Conservation (phyloP, 1,140 invertebrate genomes). For the Achatina immaculata region DNA sequence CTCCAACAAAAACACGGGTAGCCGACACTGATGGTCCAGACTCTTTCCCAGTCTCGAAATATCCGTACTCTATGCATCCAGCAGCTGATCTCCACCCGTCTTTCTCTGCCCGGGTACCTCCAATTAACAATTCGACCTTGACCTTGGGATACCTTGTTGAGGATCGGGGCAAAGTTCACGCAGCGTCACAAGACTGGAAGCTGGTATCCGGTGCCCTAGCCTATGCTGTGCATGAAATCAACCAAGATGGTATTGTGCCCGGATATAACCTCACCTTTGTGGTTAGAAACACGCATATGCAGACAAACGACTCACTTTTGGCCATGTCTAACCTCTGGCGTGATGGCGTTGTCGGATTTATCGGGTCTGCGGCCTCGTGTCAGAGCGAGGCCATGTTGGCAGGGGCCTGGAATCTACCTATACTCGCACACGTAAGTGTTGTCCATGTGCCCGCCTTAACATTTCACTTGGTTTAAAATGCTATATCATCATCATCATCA, state of each 20-base stretch:
- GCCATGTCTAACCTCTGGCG: conserved; percentile 20
- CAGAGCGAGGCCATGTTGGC: conserved; percentile 20
- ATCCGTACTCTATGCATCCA: too few relatives aligned
- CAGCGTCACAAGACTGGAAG: background rate
- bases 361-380: background rate
- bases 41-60: too few relatives aligned
- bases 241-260: background rate
- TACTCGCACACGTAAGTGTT: conserved; percentile 23
- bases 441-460: too few relatives aligned
- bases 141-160: conserved; percentile 18
- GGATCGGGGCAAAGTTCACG: background rate
- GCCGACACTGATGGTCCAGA: too few relatives aligned
- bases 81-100: background rate
- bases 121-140: background rate
- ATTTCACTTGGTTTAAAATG: too few relatives aligned
- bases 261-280: conserved; percentile 17
- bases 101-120: background rate
- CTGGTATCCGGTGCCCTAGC: background rate
- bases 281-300: background rate
- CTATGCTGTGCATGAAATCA: conserved; percentile 14
- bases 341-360: conserved; percentile 24
- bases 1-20: too few relatives aligned
- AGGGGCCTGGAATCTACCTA: conserved; percentile 31
- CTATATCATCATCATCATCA: too few relatives aligned
- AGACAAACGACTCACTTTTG: conserved; percentile 3